Base-by-base conservation (phyloP, 2,797 vertebrate species). In the Sebastiscus albofasciatus region DNA sequence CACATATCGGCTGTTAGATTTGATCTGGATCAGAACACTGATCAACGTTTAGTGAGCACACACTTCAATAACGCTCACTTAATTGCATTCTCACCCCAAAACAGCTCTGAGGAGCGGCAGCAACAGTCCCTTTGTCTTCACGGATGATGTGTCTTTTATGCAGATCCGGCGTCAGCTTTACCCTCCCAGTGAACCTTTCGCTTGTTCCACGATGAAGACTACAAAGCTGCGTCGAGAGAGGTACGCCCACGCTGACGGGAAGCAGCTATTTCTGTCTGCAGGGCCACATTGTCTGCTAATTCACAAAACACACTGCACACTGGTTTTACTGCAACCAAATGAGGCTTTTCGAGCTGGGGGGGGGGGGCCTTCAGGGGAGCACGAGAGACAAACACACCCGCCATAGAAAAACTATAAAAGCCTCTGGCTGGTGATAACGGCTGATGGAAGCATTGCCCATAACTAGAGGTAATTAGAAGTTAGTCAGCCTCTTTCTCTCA, bases 101-200 rank as follows among this genome's bases (percentile, higher is more conserved):
- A 75, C 65, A 20, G 78, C 79, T 74, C 26, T 1, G 2, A 80
- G 59, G 56, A 77, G 49, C 59, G 16, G 31, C 72, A 54, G 24
- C 62, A 59, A 4, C 75, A 34, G n/a, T 58, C 74, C 74, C 75
- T 81, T 74, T 84, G 75, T 85, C 74, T 84, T 70, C 39, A 6
- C 13, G 5, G 76, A 39, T 59, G 72, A 78, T 77, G 1, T 11
- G 61, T 73, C 69, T 84, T 83, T 81, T 70, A 69, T 79, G 61
- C 71, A 75, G 72, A 84, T 85, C 31, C 55, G 2, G 62, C 39
- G 71, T 83, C 82, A 52, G 82, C 73, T 68, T 29, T 87, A 83
- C 26, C 87, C 90, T 89, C 83, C 67, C 67, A 0, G 75, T 89
- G 90, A 90, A 88, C 88, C 75, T 77, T 46, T 60, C 3, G 66